A percentile compares a stretch with the other conserved stretches of the same genome.
Evolutionary conservation across 2,888 invertebrate genomes (phyloP).

Genomic region (Heliconius hortense): DNA sequence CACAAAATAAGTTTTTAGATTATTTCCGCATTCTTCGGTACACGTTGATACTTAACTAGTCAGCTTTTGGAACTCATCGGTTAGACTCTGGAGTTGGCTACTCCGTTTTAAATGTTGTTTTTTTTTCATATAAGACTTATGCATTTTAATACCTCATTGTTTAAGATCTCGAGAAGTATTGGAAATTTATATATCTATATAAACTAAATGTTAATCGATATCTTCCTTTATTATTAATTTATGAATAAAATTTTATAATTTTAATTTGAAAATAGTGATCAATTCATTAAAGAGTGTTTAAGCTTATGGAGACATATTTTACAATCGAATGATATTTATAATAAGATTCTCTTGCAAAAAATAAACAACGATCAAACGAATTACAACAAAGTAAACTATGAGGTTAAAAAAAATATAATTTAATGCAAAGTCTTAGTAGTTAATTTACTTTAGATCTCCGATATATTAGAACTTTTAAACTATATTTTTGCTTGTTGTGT

Average conservation of each 20-base stretch:
- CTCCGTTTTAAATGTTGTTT: conserved; percentile 12
- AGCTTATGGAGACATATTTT: conserved; percentile 15
- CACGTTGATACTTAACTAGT: conserved; percentile 38
- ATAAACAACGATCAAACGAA: conserved; percentile 23
- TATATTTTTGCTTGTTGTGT: conserved; percentile 52
- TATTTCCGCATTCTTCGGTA: conserved; percentile 30
- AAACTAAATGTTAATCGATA: conserved; percentile 55
- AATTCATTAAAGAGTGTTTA: not conserved
- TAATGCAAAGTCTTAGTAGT: conserved; percentile 55
- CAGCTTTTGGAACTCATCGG: conserved; percentile 39
- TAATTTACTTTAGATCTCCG: conserved; percentile 68
- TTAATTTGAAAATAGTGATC: not conserved
- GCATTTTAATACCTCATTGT: conserved; percentile 56
- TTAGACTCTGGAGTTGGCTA: conserved; percentile 31
- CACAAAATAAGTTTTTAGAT: conserved; percentile 37
- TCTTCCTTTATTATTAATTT: conserved; percentile 5
- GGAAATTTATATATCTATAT: conserved; percentile 47
- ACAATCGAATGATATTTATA: conserved; percentile 46
- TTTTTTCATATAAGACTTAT: conserved; percentile 26
- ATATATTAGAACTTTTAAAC: conserved; percentile 47
- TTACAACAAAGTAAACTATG: conserved; percentile 10
- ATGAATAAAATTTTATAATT: conserved; percentile 8
- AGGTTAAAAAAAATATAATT: conserved; percentile 18
- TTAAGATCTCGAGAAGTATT: conserved; percentile 56
- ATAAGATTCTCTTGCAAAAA: conserved; percentile 48